Evolutionary conservation across 2,888 invertebrate species (phyloP).

Genomic region (Metacarcinus magister): DNA sequence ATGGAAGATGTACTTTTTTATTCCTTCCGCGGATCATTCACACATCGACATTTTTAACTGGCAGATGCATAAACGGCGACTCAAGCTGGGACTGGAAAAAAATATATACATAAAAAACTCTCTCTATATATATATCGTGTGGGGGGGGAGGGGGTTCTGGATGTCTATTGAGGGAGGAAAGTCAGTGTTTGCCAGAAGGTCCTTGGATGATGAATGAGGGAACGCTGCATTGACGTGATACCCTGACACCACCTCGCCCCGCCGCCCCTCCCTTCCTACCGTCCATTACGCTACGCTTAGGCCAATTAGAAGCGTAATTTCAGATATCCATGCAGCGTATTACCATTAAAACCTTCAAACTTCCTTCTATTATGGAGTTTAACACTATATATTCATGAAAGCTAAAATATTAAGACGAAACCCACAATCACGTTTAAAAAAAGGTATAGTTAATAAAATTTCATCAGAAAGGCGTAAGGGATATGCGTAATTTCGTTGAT

Average conservation of each 20-base stretch:
- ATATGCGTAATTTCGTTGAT: neutral
- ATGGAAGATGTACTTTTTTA: conserved; percentile 45
- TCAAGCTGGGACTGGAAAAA: neutral
- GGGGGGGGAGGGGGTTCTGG: too few relatives aligned
- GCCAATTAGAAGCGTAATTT: neutral
- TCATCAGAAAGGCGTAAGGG: neutral
- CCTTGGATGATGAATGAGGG: conserved; percentile 21
- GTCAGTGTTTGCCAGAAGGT: conserved; percentile 20
- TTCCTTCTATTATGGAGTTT: too few relatives aligned
- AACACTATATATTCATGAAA: too few relatives aligned
- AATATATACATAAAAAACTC: neutral
- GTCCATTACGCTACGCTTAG: neutral
- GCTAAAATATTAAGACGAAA: too few relatives aligned
- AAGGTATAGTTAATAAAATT: too few relatives aligned
- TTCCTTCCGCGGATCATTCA: conserved; percentile 15
- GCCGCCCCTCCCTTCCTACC: neutral
- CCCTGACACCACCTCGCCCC: neutral
- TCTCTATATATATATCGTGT: neutral
- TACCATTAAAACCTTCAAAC: too few relatives aligned
- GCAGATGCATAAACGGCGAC: conserved; percentile 62
- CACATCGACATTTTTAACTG: conserved; percentile 69
- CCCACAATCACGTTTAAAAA: too few relatives aligned
- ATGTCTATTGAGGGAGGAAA: neutral
- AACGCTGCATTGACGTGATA: neutral
- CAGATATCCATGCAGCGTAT: neutral